A percentile compares a stretch with the other conserved stretches of the same genome.
Conservation (phyloP, 2,797 vertebrate species). For the Hozukius guyotensis region DNA sequence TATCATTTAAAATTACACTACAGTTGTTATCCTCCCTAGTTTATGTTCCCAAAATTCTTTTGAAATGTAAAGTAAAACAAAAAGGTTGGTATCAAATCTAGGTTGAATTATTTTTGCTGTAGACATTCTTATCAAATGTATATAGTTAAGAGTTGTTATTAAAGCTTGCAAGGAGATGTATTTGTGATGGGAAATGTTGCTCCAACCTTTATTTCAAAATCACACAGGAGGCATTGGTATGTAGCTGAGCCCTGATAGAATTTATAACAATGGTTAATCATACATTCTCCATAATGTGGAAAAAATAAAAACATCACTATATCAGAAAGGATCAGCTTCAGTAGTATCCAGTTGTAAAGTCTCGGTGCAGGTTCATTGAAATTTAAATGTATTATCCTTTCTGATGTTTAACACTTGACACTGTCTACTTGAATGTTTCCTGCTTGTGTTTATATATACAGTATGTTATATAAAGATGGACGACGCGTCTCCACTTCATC, state of each 20-base stretch:
- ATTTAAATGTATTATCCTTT: constrained; percentile 2
- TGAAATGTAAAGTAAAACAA: not conserved
- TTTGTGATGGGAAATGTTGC: not conserved
- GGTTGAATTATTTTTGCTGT: not conserved
- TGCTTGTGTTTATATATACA: not conserved
- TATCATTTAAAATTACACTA: not conserved
- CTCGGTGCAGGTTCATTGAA: not conserved
- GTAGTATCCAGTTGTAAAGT: not conserved
- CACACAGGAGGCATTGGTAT: too few species aligned
- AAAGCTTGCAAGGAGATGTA: not conserved
- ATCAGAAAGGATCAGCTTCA: not conserved
- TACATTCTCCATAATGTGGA: not conserved
- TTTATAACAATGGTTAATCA: not conserved
- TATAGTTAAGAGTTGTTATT: not conserved
- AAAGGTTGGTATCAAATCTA: not conserved
- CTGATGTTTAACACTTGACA: not conserved
- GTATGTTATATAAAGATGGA: too few species aligned
- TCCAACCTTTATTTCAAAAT: not conserved
- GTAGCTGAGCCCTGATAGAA: not conserved
- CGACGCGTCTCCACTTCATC: too few species aligned
- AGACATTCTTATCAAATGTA: not conserved
- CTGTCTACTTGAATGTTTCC: constrained; percentile 1
- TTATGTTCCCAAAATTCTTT: not conserved
- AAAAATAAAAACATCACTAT: not conserved
- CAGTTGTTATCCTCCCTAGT: not conserved